These are phyloP conservation scores for Meloidogyne chitwoodi DNA, from an alignment of 1,140 invertebrate species.

Conservation along the genomic window DNA sequence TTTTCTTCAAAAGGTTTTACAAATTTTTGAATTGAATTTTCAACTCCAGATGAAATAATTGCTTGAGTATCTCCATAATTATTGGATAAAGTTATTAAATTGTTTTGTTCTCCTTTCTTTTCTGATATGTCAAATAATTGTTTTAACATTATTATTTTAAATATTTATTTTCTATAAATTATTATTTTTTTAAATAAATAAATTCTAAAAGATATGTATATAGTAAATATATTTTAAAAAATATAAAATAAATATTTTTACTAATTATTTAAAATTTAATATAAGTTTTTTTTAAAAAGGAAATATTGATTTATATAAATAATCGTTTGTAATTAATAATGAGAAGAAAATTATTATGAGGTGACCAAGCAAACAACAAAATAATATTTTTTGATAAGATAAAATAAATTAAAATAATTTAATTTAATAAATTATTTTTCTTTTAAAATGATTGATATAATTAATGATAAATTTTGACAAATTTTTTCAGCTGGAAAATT, in stretches of 20 bases:
- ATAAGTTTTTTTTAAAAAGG: not conserved
- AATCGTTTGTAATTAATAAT: not conserved
- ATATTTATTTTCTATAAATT: slow-evolving; percentile 7
- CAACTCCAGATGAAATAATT: slow-evolving; percentile 15
- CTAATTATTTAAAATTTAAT: too few relatives aligned
- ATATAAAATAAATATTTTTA: too few relatives aligned
- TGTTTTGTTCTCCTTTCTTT: slow-evolving; percentile 25
- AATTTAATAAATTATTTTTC: not conserved
- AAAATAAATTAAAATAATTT: not conserved
- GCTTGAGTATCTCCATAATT: slow-evolving; percentile 23
- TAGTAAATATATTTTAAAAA: too few relatives aligned
- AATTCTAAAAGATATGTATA: not conserved
- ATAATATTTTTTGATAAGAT: not conserved
- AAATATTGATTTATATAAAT: not conserved
- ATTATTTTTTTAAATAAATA: not conserved
- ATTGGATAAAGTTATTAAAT: slow-evolving; percentile 22
- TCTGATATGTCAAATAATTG: slow-evolving; percentile 21
- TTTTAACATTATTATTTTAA: slow-evolving; percentile 16
- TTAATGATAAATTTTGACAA: not conserved
- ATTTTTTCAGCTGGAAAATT: not conserved
- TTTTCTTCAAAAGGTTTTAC: not conserved
- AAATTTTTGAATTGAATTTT: slow-evolving; percentile 15
- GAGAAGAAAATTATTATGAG: not conserved
- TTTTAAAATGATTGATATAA: not conserved
- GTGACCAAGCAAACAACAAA: not conserved